Evolutionary conservation across 1,140 invertebrate species (phyloP).

Genomic region (Trigoniulus corallinus): DNA sequence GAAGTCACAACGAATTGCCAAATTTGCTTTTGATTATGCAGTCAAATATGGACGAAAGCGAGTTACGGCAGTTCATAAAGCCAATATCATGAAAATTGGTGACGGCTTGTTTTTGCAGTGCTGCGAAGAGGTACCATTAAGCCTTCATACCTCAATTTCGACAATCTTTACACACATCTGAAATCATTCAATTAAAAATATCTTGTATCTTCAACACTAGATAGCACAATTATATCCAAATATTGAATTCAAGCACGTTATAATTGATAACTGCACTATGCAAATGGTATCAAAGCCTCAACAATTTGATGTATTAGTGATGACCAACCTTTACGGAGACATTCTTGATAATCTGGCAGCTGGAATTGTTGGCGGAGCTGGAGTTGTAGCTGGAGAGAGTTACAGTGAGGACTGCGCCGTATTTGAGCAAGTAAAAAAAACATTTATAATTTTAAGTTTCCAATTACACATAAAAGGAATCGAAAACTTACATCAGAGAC

Average conservation of each 20-base stretch:
- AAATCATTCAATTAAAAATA: too few relatives aligned
- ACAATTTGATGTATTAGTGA: conserved; percentile 27
- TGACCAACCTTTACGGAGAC: conserved; percentile 42
- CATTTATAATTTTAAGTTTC: too few relatives aligned
- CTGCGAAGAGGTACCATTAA: conserved; percentile 31
- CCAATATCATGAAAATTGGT: conserved; percentile 44
- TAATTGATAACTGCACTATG: conserved; percentile 44
- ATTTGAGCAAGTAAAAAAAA: conserved; percentile 72
- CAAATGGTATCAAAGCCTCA: conserved; percentile 28
- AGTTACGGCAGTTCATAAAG: conserved; percentile 38
- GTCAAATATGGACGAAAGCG: conserved; percentile 30
- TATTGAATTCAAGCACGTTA: conserved; percentile 40
- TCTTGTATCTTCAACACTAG: too few relatives aligned
- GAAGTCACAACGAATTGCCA: conserved; percentile 37
- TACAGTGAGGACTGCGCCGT: conserved; percentile 66
- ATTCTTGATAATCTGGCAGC: conserved; percentile 42
- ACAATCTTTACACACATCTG: too few relatives aligned
- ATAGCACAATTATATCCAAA: conserved; percentile 35
- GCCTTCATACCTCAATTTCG: too few relatives aligned
- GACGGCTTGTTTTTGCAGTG: conserved; percentile 38
- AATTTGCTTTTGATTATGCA: conserved; percentile 45
- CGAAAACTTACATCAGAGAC: background rate
- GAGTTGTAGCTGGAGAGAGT: conserved; percentile 37
- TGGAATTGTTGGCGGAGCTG: conserved; percentile 44
- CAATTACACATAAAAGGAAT: too few relatives aligned